Base-by-base conservation (phyloP, 2,888 invertebrate species). In the Scaptomyza reducta region DNA sequence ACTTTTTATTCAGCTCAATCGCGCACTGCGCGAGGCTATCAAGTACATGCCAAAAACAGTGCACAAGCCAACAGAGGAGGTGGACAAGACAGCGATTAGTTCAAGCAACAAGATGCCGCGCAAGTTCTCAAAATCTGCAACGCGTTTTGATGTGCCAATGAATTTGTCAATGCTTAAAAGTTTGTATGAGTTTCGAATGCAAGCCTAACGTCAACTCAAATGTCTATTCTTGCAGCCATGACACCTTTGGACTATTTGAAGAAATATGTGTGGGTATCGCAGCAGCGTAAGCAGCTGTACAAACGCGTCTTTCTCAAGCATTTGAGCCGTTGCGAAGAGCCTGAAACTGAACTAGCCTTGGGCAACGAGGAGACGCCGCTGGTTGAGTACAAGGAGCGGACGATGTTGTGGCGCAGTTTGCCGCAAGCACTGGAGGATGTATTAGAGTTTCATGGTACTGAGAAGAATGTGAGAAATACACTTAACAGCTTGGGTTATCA, bases 61-160 rank as follows among this genome's bases (percentile, higher is more conserved):
- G 2, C 70, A 56, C 1, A 80, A 77, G n/a, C 42, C 74, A 1
- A 25, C 58, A 0, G 85, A 86, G 9, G 79, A 83, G 40, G 35
- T 74, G 27, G 86, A 89, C 14, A 87, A 84, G 31, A 53, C 82
- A 3, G 62, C 82, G n/a, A 69, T 77, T 16, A 79, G 71, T 45
- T 67, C 64, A 3, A 84, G 84, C 3, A 73, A 75, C 14, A 94
- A 94, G 75, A 93, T 95, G 74, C 96, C 96, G 0, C 92, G 96
- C 46, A 94, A 95, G n/a, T 96, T 96, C 90, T 94, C 95, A 0
- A 93, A 96, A 41, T 94, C 94, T 40, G 95, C 94, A 70, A 95
- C 95, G 0, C 93, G 95, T 73, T 97, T 97, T 89, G 94, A 96
- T 73, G 91, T 97, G 54, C 96, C 96, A 0, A 93, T 96, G 67